Evolutionary conservation across 2,797 vertebrate genomes (phyloP), one percentile per base, ranked within the genome.

Genomic region (Chrosomus eos): DNA sequence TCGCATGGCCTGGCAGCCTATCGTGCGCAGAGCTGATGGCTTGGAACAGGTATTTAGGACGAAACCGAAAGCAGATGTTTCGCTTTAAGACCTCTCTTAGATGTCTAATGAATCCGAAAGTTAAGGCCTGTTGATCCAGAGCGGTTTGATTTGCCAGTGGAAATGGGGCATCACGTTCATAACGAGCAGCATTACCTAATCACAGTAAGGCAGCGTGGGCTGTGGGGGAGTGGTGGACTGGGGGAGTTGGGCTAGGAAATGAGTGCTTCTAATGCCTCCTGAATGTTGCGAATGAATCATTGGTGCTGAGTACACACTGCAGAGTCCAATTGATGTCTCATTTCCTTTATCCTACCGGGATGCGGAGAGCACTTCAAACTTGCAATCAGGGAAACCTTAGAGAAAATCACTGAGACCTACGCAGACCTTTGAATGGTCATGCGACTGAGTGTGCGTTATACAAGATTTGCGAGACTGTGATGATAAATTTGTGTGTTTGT

Each of bases 91-190:
- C 89, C 90, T 80, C 72, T 90, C 85, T 92, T 87, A 89, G 88
- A 93, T 91, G 86, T 91, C 80, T 90, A 92, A 91, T 91, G 91
- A 93, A 84, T 92, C 87, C 40, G 87, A 88, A 91, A 88, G 90
- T 90, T 88, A 88, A 87, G 81, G 81, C 60, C 83, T 51, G 70
- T 83, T 88, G 87, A 90, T 90, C 89, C 90, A 87, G 84, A 86
- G 85, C 80, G 74, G 82, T 86, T 88, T 92, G 88, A 91, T 91
- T 91, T 92, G 88, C 92, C 91, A 91, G 85, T 85, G 85, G 89
- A 91, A 92, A 86, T 91, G 89, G 93, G 90, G 88, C 91, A 89
- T 91, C 87, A 85, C 90, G 87, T 90, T 92, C 83, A 68, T 83
- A 91, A 90, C 70, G 90, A 92, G 89, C 87, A 86, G 84, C 88